Evolutionary conservation across 2,797 vertebrate genomes (phyloP).

Genomic region (Pelochelys cantorii): DNA sequence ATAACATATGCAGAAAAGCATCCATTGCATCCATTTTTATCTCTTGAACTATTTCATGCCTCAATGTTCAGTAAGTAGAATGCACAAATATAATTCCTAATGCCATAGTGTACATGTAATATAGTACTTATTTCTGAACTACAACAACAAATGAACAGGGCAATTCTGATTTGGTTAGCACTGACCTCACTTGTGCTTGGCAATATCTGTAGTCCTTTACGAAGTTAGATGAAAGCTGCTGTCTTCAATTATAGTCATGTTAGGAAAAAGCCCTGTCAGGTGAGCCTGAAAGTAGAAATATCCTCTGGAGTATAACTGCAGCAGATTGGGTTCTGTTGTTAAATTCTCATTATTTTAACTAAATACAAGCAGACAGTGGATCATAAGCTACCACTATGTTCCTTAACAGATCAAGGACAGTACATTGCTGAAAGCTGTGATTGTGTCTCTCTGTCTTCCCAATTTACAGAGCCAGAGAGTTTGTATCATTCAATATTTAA

Average conservation of each 20-base stretch:
- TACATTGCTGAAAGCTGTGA: neutral
- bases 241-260: neutral
- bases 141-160: neutral
- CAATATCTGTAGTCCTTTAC: neutral
- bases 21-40: slow-evolving; percentile 68
- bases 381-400: neutral
- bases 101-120: slow-evolving; percentile 6
- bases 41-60: slow-evolving; percentile 67
- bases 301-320: neutral
- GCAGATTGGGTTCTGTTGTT: neutral
- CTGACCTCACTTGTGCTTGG: neutral
- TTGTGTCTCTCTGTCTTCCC: neutral
- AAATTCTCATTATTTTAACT: neutral
- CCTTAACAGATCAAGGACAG: neutral
- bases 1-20: slow-evolving; percentile 70
- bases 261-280: neutral
- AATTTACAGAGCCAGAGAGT: neutral
- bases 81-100: slow-evolving; percentile 53
- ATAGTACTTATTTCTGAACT: slow-evolving; percentile 48
- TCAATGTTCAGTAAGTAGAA: slow-evolving; percentile 25
- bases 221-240: slow-evolving; percentile 1
- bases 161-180: slow-evolving; percentile 10
- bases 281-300: neutral
- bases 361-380: neutral
- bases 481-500: neutral